Percentiles rank a stretch among this genome's conserved stretches.
These are phyloP conservation scores for Drosophila gaucha DNA, from an alignment of 2,888 invertebrate species.

Conservation along the genomic window DNA sequence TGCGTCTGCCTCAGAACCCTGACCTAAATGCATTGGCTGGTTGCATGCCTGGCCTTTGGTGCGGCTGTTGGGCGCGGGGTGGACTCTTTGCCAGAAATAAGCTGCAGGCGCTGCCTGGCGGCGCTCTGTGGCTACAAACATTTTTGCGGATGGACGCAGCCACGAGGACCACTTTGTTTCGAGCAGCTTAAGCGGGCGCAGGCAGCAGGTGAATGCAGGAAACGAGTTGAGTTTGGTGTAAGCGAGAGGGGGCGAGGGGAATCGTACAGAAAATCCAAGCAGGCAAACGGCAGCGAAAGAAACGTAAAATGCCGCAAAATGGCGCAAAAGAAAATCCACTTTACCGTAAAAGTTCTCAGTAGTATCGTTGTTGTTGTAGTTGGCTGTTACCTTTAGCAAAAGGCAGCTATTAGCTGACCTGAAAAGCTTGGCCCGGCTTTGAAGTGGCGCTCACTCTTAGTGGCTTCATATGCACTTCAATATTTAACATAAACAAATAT, in stretches of 20 bases:
- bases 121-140: slow-evolving; percentile 62
- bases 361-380: slow-evolving; percentile 26
- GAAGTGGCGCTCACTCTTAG: slow-evolving; percentile 51
- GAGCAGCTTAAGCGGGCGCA: slow-evolving; percentile 25
- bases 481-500: slow-evolving; percentile 77
- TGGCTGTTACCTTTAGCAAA: slow-evolving; percentile 53
- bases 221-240: slow-evolving; percentile 60
- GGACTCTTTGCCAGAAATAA: slow-evolving; percentile 54
- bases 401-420: slow-evolving; percentile 74
- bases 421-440: slow-evolving; percentile 46
- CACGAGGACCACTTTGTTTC: slow-evolving; percentile 71
- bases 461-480: slow-evolving; percentile 69
- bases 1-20: slow-evolving; percentile 63
- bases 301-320: slow-evolving; percentile 75
- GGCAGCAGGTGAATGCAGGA: not conserved
- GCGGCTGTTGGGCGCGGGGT: not conserved
- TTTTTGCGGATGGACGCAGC: slow-evolving; percentile 76
- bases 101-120: slow-evolving; percentile 52
- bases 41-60: not conserved
- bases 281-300: slow-evolving; percentile 58
- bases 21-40: slow-evolving; percentile 63
- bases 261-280: slow-evolving; percentile 67
- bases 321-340: slow-evolving; percentile 77
- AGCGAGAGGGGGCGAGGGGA: slow-evolving; percentile 44
- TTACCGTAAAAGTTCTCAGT: slow-evolving; percentile 66